These are phyloP conservation scores for Agonopterix heracliana DNA, from an alignment of 2,888 invertebrate species.

Conservation along the genomic window DNA sequence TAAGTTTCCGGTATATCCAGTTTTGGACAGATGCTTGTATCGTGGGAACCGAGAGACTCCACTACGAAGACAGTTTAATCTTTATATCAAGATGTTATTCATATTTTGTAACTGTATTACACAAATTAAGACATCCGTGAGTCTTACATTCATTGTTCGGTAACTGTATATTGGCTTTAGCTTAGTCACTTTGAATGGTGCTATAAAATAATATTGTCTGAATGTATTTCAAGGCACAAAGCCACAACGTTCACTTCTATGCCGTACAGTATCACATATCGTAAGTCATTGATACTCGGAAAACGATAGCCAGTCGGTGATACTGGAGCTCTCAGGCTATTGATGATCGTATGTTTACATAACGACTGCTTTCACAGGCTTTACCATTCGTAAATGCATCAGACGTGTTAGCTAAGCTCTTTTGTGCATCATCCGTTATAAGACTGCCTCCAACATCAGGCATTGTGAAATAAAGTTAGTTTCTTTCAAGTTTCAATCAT, in stretches of 20 bases:
- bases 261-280: neutral
- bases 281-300: neutral
- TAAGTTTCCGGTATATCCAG: slow-evolving; percentile 65
- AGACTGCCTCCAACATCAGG: neutral
- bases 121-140: slow-evolving; percentile 3
- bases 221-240: slow-evolving; percentile 5
- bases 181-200: neutral
- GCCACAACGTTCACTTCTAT: slow-evolving; percentile 4
- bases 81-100: neutral
- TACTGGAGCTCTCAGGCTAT: slow-evolving; percentile 9
- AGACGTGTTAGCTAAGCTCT: slow-evolving; percentile 1
- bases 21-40: slow-evolving; percentile 54
- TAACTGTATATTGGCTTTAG: slow-evolving; percentile 4
- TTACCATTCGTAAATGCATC: slow-evolving; percentile 19
- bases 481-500: no score
- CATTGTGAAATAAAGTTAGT: neutral
- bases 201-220: neutral
- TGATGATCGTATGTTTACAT: slow-evolving; percentile 31
- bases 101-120: slow-evolving; percentile 6
- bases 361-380: slow-evolving; percentile 43
- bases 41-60: slow-evolving; percentile 61
- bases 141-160: neutral
- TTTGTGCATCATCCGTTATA: neutral
- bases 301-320: neutral
- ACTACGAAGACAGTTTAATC: neutral